A percentile compares a stretch with the other conserved stretches of the same genome.
phyloP scores from a whole-genome alignment of 2,113 vertebrate species.

The Calyptomena viridis region DNA sequence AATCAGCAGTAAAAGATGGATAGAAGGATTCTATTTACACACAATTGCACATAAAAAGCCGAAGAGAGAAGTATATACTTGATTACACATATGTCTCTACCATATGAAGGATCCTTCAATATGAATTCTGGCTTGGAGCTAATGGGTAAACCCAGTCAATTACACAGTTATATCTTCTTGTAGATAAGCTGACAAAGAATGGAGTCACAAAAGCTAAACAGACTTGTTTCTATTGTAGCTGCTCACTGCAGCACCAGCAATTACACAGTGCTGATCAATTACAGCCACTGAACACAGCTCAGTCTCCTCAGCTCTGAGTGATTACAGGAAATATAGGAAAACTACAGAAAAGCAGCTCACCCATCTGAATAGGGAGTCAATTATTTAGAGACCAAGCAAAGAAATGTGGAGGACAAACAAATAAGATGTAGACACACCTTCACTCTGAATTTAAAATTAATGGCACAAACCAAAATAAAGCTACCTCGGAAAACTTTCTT shows the following conservation, averaged over 20 bases:
- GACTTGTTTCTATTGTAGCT: not conserved
- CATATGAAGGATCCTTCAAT: not conserved
- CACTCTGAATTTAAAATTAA: not conserved
- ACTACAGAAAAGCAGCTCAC: not conserved
- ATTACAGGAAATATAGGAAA: not conserved
- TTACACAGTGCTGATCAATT: not conserved
- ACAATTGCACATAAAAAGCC: not conserved
- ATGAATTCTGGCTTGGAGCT: not conserved
- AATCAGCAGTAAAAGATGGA: not conserved
- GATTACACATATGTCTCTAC: not conserved
- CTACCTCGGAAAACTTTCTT: not conserved
- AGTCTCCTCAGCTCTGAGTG: not conserved
- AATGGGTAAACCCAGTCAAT: not conserved
- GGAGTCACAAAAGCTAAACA: not conserved
- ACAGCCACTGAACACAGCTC: not conserved
- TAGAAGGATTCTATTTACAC: not conserved
- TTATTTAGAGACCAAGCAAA: not conserved
- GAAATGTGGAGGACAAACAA: not conserved
- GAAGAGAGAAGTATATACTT: not conserved
- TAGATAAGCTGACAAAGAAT: not conserved
- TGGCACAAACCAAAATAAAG: not conserved
- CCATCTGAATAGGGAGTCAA: fast-evolving
- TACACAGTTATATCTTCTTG: not conserved
- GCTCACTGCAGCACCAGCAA: not conserved
- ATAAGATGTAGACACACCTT: not conserved